phyloP scores from a whole-genome alignment of 2,888 invertebrate genomes.

The Onchidella celtica region DNA sequence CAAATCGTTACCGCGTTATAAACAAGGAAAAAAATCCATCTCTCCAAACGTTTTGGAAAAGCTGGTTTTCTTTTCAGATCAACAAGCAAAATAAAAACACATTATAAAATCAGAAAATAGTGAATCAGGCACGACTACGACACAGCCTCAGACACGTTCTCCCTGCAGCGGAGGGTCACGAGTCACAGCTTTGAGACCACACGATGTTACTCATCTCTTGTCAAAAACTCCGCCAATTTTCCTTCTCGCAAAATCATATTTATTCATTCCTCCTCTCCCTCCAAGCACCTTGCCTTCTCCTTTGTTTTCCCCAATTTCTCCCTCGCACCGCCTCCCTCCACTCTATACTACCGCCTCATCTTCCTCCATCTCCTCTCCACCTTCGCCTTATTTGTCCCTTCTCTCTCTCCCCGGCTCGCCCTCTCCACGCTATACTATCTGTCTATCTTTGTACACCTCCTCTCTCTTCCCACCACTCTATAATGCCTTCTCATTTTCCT shows the following conservation, averaged over 20 bases:
- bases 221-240: neutral
- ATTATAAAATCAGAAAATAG: too few species aligned
- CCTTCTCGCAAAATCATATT: neutral
- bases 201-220: neutral
- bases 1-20: too few species aligned
- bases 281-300: neutral
- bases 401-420: neutral
- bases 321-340: neutral
- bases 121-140: too few species aligned
- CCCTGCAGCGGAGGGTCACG: too few species aligned
- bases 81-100: too few species aligned
- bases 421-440: neutral
- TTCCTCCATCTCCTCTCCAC: neutral
- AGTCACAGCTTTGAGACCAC: neutral
- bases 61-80: too few species aligned
- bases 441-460: neutral
- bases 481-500: neutral
- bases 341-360: neutral
- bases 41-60: too few species aligned
- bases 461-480: neutral
- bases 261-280: neutral
- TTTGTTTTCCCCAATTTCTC: neutral
- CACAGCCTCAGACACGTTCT: too few species aligned
- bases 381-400: neutral
- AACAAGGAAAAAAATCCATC: too few species aligned